Conservation (phyloP, 2,113 vertebrate species). For the Zosterops hypoxanthus region DNA sequence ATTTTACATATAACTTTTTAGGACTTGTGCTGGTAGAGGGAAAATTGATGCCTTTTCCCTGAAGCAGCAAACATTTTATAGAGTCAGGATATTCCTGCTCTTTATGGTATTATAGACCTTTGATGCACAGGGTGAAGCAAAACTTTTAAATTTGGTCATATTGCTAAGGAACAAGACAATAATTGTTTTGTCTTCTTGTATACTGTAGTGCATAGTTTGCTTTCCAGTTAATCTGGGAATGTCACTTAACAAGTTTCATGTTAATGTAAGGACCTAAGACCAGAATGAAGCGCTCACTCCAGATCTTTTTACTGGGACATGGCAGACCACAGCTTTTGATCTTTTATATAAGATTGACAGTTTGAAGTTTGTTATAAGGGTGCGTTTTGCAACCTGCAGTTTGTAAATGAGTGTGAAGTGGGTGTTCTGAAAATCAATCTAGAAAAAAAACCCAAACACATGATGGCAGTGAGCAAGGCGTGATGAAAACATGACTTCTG, state of each 20-base stretch:
- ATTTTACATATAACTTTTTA: neutral
- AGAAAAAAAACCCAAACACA: neutral
- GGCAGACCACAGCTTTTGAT: neutral
- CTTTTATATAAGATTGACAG: neutral
- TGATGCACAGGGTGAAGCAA: neutral
- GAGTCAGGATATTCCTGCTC: neutral
- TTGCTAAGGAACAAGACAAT: neutral
- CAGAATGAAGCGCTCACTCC: neutral
- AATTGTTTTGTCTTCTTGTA: neutral
- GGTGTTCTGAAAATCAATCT: neutral
- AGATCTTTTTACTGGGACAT: neutral
- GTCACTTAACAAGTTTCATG: conserved; percentile 29
- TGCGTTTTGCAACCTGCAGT: neutral
- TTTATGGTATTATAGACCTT: neutral
- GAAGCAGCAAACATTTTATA: neutral
- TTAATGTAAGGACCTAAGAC: neutral
- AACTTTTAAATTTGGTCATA: neutral
- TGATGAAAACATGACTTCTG: neutral
- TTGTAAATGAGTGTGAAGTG: neutral
- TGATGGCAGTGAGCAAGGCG: neutral
- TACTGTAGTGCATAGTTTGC: neutral
- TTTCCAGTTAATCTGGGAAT: conserved; percentile 27
- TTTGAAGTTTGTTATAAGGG: neutral
- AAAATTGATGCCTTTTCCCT: neutral
- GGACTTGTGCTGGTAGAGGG: neutral